Conservation (phyloP, 2,888 invertebrate genomes). For the Cistogaster globosa region DNA sequence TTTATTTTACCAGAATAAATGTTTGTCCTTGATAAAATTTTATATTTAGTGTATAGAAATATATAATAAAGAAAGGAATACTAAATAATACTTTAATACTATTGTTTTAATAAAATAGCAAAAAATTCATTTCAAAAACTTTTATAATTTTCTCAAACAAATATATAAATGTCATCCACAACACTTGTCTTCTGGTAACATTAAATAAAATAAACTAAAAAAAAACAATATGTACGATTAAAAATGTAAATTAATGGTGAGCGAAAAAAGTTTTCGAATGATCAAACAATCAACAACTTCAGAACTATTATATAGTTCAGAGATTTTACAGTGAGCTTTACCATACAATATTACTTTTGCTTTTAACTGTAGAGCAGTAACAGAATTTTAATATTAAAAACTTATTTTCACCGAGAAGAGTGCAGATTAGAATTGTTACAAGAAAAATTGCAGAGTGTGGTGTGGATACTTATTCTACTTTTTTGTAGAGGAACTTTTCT, state of each 20-base stretch:
- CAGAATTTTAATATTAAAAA: background rate
- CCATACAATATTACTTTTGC: background rate
- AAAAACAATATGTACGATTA: background rate
- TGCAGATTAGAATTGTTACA: no score
- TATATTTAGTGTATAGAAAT: no score
- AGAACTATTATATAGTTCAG: background rate
- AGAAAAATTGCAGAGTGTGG: no score
- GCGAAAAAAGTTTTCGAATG: background rate
- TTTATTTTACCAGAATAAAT: no score
- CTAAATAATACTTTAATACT: constrained; percentile 18
- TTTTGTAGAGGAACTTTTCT: constrained; percentile 19
- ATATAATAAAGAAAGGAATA: constrained; percentile 15
- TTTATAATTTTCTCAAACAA: constrained; percentile 54
- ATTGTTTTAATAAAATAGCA: background rate
- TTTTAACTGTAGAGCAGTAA: background rate
- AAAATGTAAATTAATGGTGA: background rate
- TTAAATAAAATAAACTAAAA: constrained; percentile 20
- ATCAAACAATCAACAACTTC: background rate
- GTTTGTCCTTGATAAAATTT: no score
- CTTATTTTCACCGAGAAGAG: background rate
- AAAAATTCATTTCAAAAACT: constrained; percentile 38
- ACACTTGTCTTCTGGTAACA: constrained; percentile 33
- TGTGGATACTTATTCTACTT: background rate
- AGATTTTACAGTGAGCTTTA: no score
- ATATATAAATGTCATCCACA: constrained; percentile 36